Evolutionary conservation across 1,140 invertebrate genomes (phyloP).

Genomic region (Bactericera cockerelli): DNA sequence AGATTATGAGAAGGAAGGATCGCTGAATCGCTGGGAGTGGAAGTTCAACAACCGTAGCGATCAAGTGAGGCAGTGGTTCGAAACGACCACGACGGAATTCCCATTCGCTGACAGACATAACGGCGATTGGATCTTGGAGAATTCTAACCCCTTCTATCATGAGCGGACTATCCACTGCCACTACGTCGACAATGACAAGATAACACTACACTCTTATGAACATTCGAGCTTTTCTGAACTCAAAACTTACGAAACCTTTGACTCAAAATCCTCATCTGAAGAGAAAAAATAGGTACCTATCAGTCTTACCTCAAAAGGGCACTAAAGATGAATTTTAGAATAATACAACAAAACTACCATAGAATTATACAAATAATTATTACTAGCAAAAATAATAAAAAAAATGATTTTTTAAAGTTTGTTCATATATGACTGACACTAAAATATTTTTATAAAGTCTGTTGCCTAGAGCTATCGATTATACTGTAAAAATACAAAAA

Average conservation of each 20-base stretch:
- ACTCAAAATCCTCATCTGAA: too few relatives aligned
- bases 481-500: too few relatives aligned
- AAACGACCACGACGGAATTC: neutral
- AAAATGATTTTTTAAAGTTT: too few relatives aligned
- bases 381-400: too few relatives aligned
- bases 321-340: too few relatives aligned
- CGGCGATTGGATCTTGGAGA: neutral
- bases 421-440: too few relatives aligned
- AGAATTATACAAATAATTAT: too few relatives aligned
- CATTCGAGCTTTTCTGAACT: neutral
- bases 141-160: neutral
- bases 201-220: neutral
- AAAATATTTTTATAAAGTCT: too few relatives aligned
- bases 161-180: neutral
- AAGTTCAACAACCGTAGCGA: neutral
- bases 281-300: too few relatives aligned
- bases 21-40: neutral
- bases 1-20: neutral
- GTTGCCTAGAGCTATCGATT: too few relatives aligned
- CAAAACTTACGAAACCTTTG: neutral
- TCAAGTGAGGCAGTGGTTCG: neutral
- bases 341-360: too few relatives aligned
- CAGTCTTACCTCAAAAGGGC: too few relatives aligned
- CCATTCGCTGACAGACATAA: neutral
- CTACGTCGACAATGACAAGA: constrained; percentile 3